Conservation (phyloP, 2,113 vertebrate genomes). For the Phalacrocorax pelagicus region DNA sequence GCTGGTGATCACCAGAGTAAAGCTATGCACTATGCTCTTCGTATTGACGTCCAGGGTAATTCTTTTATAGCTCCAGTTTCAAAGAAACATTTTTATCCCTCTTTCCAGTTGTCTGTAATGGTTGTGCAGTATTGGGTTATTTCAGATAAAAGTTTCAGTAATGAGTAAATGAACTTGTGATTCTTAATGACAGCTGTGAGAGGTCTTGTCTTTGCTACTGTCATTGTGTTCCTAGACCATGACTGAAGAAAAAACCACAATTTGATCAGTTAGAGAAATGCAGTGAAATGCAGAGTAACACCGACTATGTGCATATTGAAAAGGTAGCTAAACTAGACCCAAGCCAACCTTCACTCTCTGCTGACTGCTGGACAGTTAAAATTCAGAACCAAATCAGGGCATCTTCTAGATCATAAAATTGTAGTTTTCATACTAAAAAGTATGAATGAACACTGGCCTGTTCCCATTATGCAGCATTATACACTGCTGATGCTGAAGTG, state of each 20-base stretch:
- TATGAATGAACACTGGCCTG: background rate
- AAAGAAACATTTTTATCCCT: background rate
- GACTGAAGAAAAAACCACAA: conserved; percentile 34
- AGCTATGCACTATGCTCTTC: background rate
- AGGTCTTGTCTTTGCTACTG: background rate
- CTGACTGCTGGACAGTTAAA: background rate
- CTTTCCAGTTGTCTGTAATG: background rate
- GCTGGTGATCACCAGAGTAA: background rate
- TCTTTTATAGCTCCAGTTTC: background rate
- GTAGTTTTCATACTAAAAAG: background rate
- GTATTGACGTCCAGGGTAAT: background rate
- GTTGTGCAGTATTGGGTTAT: background rate
- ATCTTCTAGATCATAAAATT: background rate
- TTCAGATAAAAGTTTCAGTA: background rate
- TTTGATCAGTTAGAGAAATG: background rate
- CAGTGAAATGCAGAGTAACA: background rate
- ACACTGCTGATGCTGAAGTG: background rate
- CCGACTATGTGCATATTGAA: background rate
- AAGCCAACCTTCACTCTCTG: background rate
- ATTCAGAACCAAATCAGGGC: background rate
- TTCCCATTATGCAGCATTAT: background rate
- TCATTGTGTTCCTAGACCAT: conserved; percentile 33
- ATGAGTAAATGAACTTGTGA: conserved; percentile 24
- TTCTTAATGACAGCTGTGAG: conserved; percentile 28
- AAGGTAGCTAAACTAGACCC: background rate